Base-by-base conservation (phyloP, 2,113 vertebrate genomes). In the Hypomesus transpacificus region DNA sequence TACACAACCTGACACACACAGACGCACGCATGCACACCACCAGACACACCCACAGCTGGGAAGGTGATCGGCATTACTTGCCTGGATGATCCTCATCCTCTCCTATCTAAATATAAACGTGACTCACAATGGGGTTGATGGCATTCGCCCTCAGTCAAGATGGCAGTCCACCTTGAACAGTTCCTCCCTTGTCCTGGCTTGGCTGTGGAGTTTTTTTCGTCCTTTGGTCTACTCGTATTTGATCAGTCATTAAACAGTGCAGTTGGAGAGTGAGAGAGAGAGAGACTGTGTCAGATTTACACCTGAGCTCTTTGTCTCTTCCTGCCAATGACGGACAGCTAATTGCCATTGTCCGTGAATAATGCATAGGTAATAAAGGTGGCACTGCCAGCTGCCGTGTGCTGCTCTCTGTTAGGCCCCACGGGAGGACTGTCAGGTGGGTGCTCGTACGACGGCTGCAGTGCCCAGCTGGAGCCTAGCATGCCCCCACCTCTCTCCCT, bases 71-170 rank as follows among this genome's bases (percentile, higher is more conserved):
- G 77, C 59, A 73, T 88, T 85, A 84, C 74, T 80, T 71, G 74
- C 74, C 72, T 77, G 81, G 84, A 80, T 82, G 81, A 86, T 80
- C 74, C 59, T 83, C 77, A 86, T 83, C 81, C 80, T 87, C 74
- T 73, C 80, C 63, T 80, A 71, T 83, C 80, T 85, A 87, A 90
- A 87, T 88, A 85, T 86, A 88, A 88, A 83, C 71, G 66, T 80
- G 80, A 87, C 53, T 88, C 80, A 83, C 74, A 59, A 7, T 58
- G 50, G 20, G 31, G 82, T 70, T 51, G 39, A 67, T 67, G 76
- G 77, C 63, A 78, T 69, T 20, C 6, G 28, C 66, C 73, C 66
- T 53, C 50, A 62, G 24, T 82, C 75, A 82, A 86, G 80, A 85
- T 89, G 85, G 84, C 71, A 71, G 39, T 53, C 34, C 26, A 60